Percentiles rank a stretch among this genome's conserved stretches.
Conservation (phyloP, 1,140 invertebrate species). For the Battus philenor region DNA sequence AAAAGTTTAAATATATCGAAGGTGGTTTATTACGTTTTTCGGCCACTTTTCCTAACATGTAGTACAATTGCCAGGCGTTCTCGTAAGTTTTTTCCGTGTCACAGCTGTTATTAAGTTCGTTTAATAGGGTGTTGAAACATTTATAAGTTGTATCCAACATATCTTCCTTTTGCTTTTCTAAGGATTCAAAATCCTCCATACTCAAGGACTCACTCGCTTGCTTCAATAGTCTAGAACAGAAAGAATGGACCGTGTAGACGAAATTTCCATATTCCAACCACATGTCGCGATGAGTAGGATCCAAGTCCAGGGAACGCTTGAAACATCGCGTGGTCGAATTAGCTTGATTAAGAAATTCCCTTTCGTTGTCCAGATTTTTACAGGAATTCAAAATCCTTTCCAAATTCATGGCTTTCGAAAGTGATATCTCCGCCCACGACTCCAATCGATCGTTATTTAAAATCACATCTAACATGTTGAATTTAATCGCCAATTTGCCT, state of each 20-base stretch:
- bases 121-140: constrained; percentile 86
- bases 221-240: constrained; percentile 89
- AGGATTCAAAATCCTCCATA: constrained; percentile 84
- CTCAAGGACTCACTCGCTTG: constrained; percentile 85
- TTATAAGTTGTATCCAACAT: constrained; percentile 85
- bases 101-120: constrained; percentile 73
- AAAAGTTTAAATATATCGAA: constrained; percentile 86
- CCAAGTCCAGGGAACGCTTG: constrained; percentile 83
- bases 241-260: constrained; percentile 91
- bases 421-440: constrained; percentile 93
- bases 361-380: constrained; percentile 80
- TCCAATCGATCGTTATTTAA: constrained; percentile 87
- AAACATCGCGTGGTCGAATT: constrained; percentile 86
- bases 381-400: constrained; percentile 89
- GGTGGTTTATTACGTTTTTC: constrained; percentile 88
- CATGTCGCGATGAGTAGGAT: constrained; percentile 83
- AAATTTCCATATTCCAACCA: constrained; percentile 94
- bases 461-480: constrained; percentile 89
- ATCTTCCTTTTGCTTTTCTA: constrained; percentile 86
- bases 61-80: constrained; percentile 92
- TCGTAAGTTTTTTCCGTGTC: constrained; percentile 79
- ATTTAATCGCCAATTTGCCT: constrained; percentile 85
- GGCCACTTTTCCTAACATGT: constrained; percentile 94
- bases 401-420: constrained; percentile 87
- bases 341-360: constrained; percentile 83